phyloP scores from a whole-genome alignment of 1,140 invertebrate species.

The Neuroterus valhalla region DNA sequence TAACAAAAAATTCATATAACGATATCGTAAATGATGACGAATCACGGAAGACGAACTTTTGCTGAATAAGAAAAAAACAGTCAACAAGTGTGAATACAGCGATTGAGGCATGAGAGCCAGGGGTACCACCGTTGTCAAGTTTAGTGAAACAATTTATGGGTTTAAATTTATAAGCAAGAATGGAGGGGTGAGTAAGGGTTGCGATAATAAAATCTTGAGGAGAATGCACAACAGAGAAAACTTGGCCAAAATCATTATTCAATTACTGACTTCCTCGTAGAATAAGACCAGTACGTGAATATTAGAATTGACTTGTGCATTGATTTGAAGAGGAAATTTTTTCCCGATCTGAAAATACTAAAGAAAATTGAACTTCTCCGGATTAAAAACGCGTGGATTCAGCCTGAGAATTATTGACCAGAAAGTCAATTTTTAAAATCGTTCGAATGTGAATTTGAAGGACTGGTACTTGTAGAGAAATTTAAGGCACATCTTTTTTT shows the following conservation, averaged over 20 bases:
- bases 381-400: too few relatives aligned
- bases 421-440: too few relatives aligned
- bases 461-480: too few relatives aligned
- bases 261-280: constrained; percentile 47
- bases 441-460: too few relatives aligned
- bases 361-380: too few relatives aligned
- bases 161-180: constrained; percentile 45
- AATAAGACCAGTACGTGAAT: constrained; percentile 38
- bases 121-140: constrained; percentile 60
- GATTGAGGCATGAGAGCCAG: constrained; percentile 36
- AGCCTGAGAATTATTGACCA: too few relatives aligned
- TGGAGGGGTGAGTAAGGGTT: constrained; percentile 25
- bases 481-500: too few relatives aligned
- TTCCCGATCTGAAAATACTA: neutral
- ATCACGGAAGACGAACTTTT: constrained; percentile 45
- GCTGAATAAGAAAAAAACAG: constrained; percentile 29
- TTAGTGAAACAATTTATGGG: constrained; percentile 51
- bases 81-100: neutral
- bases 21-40: constrained; percentile 46
- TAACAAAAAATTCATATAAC: constrained; percentile 55
- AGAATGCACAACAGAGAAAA: constrained; percentile 6
- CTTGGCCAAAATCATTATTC: constrained; percentile 30
- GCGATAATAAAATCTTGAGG: neutral
- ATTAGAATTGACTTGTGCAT: constrained; percentile 28
- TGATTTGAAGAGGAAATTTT: constrained; percentile 2